Conservation (phyloP, 1,140 invertebrate species). For the Phymastichus coffea region DNA sequence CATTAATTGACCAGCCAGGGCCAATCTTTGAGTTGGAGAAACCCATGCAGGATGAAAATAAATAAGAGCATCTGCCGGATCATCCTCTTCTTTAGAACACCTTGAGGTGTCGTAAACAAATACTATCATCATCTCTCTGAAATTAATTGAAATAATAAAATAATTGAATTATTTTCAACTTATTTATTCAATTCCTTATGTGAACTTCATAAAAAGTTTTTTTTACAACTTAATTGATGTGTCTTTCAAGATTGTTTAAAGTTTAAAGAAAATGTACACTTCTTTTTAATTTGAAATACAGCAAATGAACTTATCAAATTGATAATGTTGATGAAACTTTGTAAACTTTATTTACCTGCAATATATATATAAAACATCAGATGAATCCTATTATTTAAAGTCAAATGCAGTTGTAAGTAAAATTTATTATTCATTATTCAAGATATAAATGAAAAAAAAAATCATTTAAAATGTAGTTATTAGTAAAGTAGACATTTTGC, state of each 20-base stretch:
- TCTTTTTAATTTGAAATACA: too few species aligned
- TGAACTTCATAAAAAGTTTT: too few species aligned
- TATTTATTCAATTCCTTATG: neutral
- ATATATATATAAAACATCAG: neutral
- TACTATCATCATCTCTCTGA: slow-evolving; percentile 83
- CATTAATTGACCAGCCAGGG: slow-evolving; percentile 79
- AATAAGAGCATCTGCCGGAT: slow-evolving; percentile 81
- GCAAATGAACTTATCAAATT: too few species aligned
- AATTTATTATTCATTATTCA: slow-evolving; percentile 12
- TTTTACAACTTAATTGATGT: too few species aligned
- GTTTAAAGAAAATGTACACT: too few species aligned
- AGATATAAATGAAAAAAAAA: slow-evolving; percentile 1
- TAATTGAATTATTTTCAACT: neutral
- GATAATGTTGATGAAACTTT: too few species aligned
- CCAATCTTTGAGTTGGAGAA: slow-evolving; percentile 74
- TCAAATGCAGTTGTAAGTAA: neutral
- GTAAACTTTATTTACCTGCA: neutral
- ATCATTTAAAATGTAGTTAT: neutral
- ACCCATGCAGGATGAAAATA: slow-evolving; percentile 88
- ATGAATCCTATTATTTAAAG: neutral
- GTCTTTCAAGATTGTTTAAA: too few species aligned
- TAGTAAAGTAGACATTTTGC: neutral
- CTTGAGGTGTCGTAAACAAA: slow-evolving; percentile 83
- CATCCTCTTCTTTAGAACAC: slow-evolving; percentile 76
- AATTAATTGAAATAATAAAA: slow-evolving; percentile 44